Evolutionary conservation across 1,140 invertebrate genomes (phyloP), one percentile per base, ranked within the genome.

Genomic region (Pseudomyrmex dendroicus): DNA sequence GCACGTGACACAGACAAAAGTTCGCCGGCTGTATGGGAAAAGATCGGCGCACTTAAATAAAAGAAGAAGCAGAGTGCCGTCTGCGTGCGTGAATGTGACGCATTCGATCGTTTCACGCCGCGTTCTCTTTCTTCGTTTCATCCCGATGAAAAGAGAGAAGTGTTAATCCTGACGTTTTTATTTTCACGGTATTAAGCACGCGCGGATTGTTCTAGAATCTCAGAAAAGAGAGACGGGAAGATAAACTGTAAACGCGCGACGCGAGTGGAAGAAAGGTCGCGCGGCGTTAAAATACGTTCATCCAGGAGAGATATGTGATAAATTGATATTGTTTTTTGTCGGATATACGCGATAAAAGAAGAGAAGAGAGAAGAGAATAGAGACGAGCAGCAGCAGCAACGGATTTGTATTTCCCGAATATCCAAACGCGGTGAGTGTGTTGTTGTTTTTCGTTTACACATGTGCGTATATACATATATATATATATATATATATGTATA

Each of bases 351-450:
- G 52, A 56, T 12, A 50, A 61, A 46, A 9, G 12, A 61, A 59
- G 25, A 9, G 52, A 73, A 35, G 35, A 54, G 13, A n/a, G 13
- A 8, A 50, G 10, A 48, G 17, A 52, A 20, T 5, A 25, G 48
- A 20, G 17, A n/a, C 8, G 9, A 4, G 9, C 35, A 20, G 25
- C 22, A 0, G 35, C 22, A 35, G 12, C 76, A 72, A 70, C 76
- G 76, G 76, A 70, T 70, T 56, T 20, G 10, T 12, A 54, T 22
- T 72, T 80, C 54, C 82, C 61, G 64, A 56, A 73, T 48, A 86
- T 72, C 76, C 86, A 67, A 78, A 83, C 64, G 76, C 86, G 85
- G 86, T 86, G 52, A 87, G 86, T 86, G 12, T 35, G 15, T 52
- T 74, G 73, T 52, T 74, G 64, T 74, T 83, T 63, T 83, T 56